Percentiles rank a stretch among this genome's conserved stretches.
phyloP scores from a whole-genome alignment of 2,797 vertebrate genomes.

The Phoeniculus purpureus region DNA sequence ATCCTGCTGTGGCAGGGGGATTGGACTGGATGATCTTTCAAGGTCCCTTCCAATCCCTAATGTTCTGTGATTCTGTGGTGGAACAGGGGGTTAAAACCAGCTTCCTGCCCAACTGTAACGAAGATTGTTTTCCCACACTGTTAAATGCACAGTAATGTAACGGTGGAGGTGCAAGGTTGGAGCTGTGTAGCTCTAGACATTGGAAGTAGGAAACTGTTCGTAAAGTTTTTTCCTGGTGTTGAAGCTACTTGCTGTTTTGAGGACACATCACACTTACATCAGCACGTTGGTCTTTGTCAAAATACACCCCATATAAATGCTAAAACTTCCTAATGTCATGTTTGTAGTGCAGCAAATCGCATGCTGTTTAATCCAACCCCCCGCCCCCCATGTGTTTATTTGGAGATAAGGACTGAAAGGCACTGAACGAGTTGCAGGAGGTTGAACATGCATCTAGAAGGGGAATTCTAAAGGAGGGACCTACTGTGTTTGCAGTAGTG shows the following conservation, averaged over 20 bases:
- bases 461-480: neutral
- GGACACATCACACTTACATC: rapidly evolving
- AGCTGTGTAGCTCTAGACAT: neutral
- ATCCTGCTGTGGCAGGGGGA: too few species aligned
- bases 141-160: neutral
- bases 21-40: too few species aligned
- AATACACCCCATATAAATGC: neutral
- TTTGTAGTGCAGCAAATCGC: too few species aligned
- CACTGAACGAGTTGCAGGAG: neutral
- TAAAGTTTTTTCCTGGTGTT: neutral
- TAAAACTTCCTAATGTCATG: neutral
- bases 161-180: neutral
- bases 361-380: neutral
- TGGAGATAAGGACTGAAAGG: neutral
- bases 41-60: too few species aligned
- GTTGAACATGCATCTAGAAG: neutral
- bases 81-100: neutral
- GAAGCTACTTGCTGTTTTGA: neutral
- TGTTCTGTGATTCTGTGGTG: too few species aligned
- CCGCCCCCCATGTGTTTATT: neutral
- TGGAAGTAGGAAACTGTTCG: neutral
- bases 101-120: neutral
- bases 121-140: neutral
- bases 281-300: neutral
- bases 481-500: neutral